Base-by-base conservation (phyloP, 1,140 invertebrate species). In the Nomia melanderi region DNA sequence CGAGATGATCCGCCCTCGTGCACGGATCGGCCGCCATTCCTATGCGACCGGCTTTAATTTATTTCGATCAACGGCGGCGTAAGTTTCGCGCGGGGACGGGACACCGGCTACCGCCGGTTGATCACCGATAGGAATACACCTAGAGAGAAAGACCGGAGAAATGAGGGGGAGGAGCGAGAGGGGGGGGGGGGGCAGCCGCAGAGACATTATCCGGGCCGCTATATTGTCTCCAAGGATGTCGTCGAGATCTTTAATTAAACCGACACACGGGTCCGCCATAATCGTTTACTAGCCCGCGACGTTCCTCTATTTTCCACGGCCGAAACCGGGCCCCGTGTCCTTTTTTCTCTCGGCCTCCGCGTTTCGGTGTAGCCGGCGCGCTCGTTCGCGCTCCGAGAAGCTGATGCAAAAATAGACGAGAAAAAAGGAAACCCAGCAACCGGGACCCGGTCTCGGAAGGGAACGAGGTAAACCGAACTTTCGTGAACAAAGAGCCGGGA, bases 401-500 rank as follows among this genome's bases (percentile, higher is more conserved):
- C 41, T 50, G 66, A 56, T 65, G 71, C 82, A 57, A 84, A 83
- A 84, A 84, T 76, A 84, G 72, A 79, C 39, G 66, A 82, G 62
- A 62, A 65, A 79, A 74, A 57, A 62, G 47, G 20, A n/a, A 44
- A 44, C 54, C 62, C 29, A 69, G 74, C 57, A 47, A 56, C 70
- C 72, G 41, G 57, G 73, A 53, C 60, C 53, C 41, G 59, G 69
- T 17, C 36, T 41, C 53, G 54, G 74, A 70, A 85, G 62, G 62
- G 67, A 82, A 82, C 66, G 78, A 79, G 79, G 80, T 85, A 84
- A 82, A 82, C 79, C 76, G 63, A 85, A 84, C 82, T 85, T 85
- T 84, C 64, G 76, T 73, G 83, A 85, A 85, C 82, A 85, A 84
- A 85, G 75, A 84, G 62, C 20, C 36, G 33, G 23, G 39, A 63